A percentile compares a stretch with the other conserved stretches of the same genome.
These are phyloP conservation scores for Todiramphus saurophagus DNA, from an alignment of 2,113 vertebrate genomes.

Conservation along the genomic window DNA sequence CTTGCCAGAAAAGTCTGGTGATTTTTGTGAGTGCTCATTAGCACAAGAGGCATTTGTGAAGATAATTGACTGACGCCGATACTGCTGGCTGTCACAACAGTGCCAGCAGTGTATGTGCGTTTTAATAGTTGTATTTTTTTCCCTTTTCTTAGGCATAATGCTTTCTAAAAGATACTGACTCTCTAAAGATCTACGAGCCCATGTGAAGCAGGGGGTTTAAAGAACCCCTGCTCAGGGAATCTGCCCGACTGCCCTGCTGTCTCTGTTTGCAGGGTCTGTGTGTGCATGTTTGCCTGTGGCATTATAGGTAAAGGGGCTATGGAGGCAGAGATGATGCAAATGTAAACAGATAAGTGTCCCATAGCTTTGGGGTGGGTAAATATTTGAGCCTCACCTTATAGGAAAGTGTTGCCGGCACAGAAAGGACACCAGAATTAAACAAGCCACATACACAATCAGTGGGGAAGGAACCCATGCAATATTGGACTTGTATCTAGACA, in stretches of 20 bases:
- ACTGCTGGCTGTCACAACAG: conserved; percentile 97
- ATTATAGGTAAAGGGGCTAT: not conserved
- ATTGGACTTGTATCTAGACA: not conserved
- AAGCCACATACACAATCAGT: accelerated
- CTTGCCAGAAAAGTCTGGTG: conserved; percentile 99
- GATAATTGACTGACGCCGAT: conserved; percentile 99
- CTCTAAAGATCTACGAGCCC: conserved; percentile 59
- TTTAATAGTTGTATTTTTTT: conserved; percentile 76
- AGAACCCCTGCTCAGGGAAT: conserved; percentile 9
- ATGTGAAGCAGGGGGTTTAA: conserved; percentile 18
- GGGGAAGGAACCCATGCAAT: not conserved
- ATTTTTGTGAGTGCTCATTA: conserved; percentile 99
- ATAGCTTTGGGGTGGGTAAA: not conserved
- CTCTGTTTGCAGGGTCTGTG: not conserved
- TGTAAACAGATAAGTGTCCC: not conserved
- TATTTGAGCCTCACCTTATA: not conserved
- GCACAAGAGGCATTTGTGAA: conserved; percentile 99
- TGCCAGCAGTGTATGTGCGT: conserved; percentile 81
- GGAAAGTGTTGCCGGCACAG: not conserved
- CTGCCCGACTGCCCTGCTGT: not conserved
- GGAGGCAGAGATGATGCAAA: not conserved
- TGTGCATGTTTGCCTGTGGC: not conserved
- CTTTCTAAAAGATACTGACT: conserved; percentile 72
- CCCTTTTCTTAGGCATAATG: conserved; percentile 76
- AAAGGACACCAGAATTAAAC: not conserved